Evolutionary conservation across 2,113 vertebrate species (phyloP), one percentile per base, ranked within the genome.

Genomic region (Galbula dea): DNA sequence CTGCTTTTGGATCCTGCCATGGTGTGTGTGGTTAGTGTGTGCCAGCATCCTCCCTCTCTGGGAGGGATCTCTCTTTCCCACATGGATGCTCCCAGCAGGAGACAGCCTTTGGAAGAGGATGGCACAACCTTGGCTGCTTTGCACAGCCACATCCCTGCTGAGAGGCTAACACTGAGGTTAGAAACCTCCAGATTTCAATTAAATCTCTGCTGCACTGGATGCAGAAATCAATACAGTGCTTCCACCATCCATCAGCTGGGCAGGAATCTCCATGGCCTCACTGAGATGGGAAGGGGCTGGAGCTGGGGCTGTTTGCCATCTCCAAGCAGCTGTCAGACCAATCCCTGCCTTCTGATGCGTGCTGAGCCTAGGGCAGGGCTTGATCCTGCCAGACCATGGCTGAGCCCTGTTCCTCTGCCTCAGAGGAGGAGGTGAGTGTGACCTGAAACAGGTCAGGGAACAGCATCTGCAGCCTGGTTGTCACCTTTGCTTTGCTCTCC

Each of bases 181-280:
- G 94, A 67, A 94, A 94, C 43, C 63, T 91, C 93, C 78, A 2
- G 41, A 24, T 59, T 52, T 77, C 91, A 91, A 88, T 94, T 85
- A 85, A 87, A 96, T 69, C 87, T 81, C 89, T 89, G 87, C 93
- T 11, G 18, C 15, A 4, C 84, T 23, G 7, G 19, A 34, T 2
- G 8, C 45, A 76, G 78, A 18, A 85, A 94, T 95, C 94, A 46
- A 90, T 92, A 26, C 49, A 54, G 55, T 4, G 34, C 81, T 67
- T 12, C 49, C 19, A 2, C 69, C 81, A 10, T 12, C 27, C 68
- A 0, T 22, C 68, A 86, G 83, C 65, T 46, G 59, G 49, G 88
- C 89, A 51, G 93, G 94, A 36, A 89, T 51, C 84, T 94, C 95
- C 43, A 1, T 5, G 30, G 76, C 79, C 72, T 21, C 77, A 3